Percentiles rank a stretch among this genome's conserved stretches.
Conservation (phyloP, 2,888 invertebrate genomes). For the Eupithecia abbreviata region DNA sequence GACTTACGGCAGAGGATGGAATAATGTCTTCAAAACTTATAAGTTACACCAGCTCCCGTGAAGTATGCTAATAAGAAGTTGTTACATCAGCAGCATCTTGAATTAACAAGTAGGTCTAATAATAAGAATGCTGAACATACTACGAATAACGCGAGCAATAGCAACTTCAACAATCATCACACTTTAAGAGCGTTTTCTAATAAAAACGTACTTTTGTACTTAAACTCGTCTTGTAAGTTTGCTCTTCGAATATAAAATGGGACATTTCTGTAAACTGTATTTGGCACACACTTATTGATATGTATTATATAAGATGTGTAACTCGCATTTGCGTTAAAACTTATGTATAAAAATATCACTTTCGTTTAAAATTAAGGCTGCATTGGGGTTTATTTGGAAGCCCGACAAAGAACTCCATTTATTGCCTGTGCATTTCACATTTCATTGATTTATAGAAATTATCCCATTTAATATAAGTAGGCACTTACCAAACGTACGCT, state of each 20-base stretch:
- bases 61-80: background rate
- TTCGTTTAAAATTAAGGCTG: slow-evolving; percentile 37
- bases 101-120: slow-evolving; percentile 8
- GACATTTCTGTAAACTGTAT: slow-evolving; percentile 60
- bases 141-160: slow-evolving; percentile 25
- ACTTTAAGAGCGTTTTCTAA: slow-evolving; percentile 38
- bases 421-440: slow-evolving; percentile 48
- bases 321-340: slow-evolving; percentile 47
- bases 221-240: slow-evolving; percentile 39
- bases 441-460: slow-evolving; percentile 44
- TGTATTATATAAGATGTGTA: slow-evolving; percentile 54
- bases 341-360: slow-evolving; percentile 58
- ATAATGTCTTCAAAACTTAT: background rate
- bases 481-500: slow-evolving; percentile 48
- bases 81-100: background rate
- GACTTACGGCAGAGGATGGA: slow-evolving; percentile 7
- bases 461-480: slow-evolving; percentile 64
- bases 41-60: background rate
- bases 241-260: slow-evolving; percentile 57
- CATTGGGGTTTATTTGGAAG: slow-evolving; percentile 42
- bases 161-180: slow-evolving; percentile 30
- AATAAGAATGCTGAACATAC: slow-evolving; percentile 25
- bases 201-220: slow-evolving; percentile 46
- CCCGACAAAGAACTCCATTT: slow-evolving; percentile 45
- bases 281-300: slow-evolving; percentile 76